Percentiles rank a stretch among this genome's conserved stretches.
phyloP scores from a whole-genome alignment of 2,797 vertebrate genomes.

The Nyctalus aviator region DNA sequence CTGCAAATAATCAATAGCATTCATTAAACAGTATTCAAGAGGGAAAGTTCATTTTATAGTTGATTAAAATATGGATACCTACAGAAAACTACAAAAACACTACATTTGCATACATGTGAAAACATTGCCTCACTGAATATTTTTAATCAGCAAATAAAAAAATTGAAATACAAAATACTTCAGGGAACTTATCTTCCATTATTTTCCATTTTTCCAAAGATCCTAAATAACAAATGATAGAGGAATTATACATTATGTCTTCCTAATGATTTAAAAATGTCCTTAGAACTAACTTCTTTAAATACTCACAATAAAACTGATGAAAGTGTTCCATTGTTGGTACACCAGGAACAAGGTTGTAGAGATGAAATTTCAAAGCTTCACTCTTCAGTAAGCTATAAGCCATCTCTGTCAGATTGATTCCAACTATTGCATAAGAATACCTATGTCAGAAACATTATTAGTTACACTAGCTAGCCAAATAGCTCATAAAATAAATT shows the following conservation, averaged over 20 bases:
- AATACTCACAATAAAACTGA: conserved; percentile 96
- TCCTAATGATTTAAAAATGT: not conserved
- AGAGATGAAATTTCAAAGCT: conserved; percentile 94
- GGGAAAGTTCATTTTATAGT: conserved; percentile 8
- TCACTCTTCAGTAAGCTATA: conserved; percentile 96
- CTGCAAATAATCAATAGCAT: not conserved
- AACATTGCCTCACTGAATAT: not conserved
- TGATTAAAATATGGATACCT: not conserved
- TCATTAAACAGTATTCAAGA: not conserved
- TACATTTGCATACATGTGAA: not conserved
- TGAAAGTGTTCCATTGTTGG: conserved; percentile 95
- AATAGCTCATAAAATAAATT: conserved; percentile 5
- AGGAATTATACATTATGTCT: not conserved
- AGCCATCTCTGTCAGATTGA: conserved; percentile 99
- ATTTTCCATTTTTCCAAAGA: conserved; percentile 16
- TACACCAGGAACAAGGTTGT: conserved; percentile 91
- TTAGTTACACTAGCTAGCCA: conserved; percentile 30
- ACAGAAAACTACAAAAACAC: not conserved
- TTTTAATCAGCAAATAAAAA: conserved; percentile 37
- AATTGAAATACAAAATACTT: not conserved
- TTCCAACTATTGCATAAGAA: conserved; percentile 99
- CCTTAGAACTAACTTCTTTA: not conserved
- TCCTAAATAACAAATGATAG: conserved; percentile 2
- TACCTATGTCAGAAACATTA: conserved; percentile 89
- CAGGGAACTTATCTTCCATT: not conserved